These are phyloP conservation scores for Campylomormyrus numenius DNA, from an alignment of 2,113 vertebrate species.

Conservation along the genomic window DNA sequence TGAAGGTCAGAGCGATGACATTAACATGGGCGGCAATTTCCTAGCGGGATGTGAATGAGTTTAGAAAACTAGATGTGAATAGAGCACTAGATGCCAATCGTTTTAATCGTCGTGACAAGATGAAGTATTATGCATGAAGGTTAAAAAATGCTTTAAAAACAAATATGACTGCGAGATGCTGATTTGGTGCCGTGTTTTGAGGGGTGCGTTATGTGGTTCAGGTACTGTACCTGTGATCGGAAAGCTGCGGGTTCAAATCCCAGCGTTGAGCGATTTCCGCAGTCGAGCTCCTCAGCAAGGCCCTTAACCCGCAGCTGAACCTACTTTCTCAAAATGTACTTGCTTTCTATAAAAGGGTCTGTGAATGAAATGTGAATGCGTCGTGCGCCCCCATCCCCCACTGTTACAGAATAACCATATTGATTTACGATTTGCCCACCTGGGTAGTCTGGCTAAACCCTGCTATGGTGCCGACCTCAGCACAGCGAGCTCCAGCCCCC, in stretches of 20 bases:
- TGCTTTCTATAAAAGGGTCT: neutral
- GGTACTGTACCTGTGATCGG: neutral
- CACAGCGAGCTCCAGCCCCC: neutral
- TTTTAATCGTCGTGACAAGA: neutral
- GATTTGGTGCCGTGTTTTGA: neutral
- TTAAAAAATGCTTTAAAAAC: neutral
- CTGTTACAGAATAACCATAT: neutral
- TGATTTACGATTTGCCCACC: neutral
- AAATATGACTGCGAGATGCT: neutral
- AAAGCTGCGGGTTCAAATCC: neutral
- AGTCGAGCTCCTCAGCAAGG: neutral
- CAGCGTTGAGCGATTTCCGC: neutral
- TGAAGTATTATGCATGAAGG: neutral
- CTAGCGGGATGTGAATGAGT: neutral
- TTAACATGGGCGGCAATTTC: neutral
- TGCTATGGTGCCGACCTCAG: neutral
- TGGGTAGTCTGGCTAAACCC: neutral
- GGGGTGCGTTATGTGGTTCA: neutral
- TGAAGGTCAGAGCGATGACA: neutral
- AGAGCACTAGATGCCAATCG: neutral
- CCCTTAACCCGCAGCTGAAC: neutral
- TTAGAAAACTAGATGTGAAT: neutral
- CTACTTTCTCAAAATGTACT: neutral
- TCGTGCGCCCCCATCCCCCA: neutral
- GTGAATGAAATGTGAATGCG: neutral